phyloP scores from a whole-genome alignment of 2,797 vertebrate genomes.

The Lithobates pipiens region DNA sequence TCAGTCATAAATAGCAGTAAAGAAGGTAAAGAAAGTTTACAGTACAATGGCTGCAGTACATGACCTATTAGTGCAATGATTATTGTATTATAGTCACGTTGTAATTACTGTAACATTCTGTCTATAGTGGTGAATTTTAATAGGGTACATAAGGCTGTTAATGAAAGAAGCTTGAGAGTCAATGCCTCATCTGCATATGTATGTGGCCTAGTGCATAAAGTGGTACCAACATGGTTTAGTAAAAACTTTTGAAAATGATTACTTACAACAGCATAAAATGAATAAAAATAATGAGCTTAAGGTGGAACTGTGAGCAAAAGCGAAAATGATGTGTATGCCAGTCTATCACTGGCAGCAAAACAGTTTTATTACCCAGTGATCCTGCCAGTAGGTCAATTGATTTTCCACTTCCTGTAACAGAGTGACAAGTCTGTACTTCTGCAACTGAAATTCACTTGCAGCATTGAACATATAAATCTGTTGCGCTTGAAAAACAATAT shows the following conservation, averaged over 20 bases:
- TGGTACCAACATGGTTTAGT: neutral
- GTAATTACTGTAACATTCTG: neutral
- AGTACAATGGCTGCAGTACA: neutral
- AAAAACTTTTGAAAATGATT: neutral
- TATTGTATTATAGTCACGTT: neutral
- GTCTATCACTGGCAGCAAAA: no score
- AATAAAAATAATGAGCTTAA: neutral
- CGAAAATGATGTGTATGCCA: no score
- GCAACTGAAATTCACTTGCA: no score
- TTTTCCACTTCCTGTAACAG: no score
- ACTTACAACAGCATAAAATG: neutral
- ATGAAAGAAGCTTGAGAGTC: neutral
- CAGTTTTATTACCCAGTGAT: no score
- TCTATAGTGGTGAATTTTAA: neutral
- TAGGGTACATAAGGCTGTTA: neutral
- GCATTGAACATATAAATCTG: no score
- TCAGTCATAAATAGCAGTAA: no score
- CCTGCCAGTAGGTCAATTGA: no score
- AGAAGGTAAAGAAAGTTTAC: no score
- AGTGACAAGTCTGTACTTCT: no score
- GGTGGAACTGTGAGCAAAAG: neutral
- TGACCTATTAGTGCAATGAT: neutral
- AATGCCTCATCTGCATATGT: neutral
- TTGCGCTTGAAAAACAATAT: no score
- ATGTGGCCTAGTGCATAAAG: neutral